Evolutionary conservation across 2,888 invertebrate species (phyloP).

Genomic region (Apotomis turbidana): DNA sequence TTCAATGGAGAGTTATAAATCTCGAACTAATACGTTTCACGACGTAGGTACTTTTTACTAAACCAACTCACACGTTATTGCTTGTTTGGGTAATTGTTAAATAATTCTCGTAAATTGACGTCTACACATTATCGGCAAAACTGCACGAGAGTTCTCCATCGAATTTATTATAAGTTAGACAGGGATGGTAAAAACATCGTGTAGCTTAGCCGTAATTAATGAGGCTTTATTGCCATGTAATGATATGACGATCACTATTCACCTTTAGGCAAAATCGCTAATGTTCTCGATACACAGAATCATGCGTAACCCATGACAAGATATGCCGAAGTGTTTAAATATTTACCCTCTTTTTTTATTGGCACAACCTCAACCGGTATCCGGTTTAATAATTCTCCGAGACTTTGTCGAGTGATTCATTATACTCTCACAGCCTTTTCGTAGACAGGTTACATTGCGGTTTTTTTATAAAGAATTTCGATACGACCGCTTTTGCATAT

Average conservation of each 20-base stretch:
- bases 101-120: too few species aligned
- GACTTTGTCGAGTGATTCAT: slow-evolving; percentile 66
- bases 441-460: slow-evolving; percentile 46
- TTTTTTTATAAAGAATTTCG: slow-evolving; percentile 60
- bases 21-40: too few species aligned
- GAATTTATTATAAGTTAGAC: too few species aligned
- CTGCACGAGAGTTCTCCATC: too few species aligned
- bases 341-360: slow-evolving; percentile 41
- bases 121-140: too few species aligned
- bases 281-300: slow-evolving; percentile 12
- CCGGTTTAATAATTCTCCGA: slow-evolving; percentile 56
- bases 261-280: not conserved
- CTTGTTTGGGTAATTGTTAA: too few species aligned
- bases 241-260: not conserved
- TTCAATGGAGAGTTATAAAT: too few species aligned
- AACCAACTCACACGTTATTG: too few species aligned
- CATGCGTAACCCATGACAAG: slow-evolving; percentile 13
- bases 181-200: too few species aligned
- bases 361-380: slow-evolving; percentile 42
- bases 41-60: too few species aligned
- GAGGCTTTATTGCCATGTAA: too few species aligned
- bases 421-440: slow-evolving; percentile 59
- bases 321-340: slow-evolving; percentile 33
- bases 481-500: slow-evolving; percentile 51
- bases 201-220: too few species aligned